Evolutionary conservation across 2,797 vertebrate species (phyloP), one percentile per base, ranked within the genome.

Genomic region (Protonibea diacanthus): DNA sequence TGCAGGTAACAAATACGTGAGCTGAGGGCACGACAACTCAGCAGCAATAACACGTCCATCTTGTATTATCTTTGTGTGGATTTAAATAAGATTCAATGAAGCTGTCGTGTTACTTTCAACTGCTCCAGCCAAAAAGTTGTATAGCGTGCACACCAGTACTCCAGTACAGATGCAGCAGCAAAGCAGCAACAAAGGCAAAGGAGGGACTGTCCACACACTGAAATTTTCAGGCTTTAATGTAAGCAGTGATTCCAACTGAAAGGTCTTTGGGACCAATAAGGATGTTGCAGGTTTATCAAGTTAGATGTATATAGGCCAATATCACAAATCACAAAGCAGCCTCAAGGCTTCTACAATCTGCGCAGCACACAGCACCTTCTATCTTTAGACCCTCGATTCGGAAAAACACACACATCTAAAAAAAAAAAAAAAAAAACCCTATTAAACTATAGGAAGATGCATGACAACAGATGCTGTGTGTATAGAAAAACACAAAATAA

Each of bases 21-120:
- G 40, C 17, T 67, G 23, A 73, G 18, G 23, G 21, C 18, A 55
- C 23, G 74, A 56, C 3, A 10, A 52, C 33, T 51, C 59, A 58
- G 4, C 49, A 71, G 63, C 25, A 64, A 60, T 60, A 45, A 20
- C 33, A 56, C 10, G 47, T 63, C 23, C 45, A 65, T n/a, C 5
- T 20, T 21, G 27, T 10, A 13, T 21, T 12, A 15, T n/a, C 45
- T 23, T 21, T 23, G 6, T 38, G 20, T 21, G 25, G 42, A 15
- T 61, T 58, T 45, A 20, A 44, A 33, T 13, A 11, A 27, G 53
- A 56, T 21, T 47, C 27, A 53, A n/a, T 45, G 40, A 56, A 58
- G 58, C n/a, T 27, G 25, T 21, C 21, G 3, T 38, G 12, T 48
- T 33, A 21, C 44, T 55, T 25, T 40, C 33, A 14, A 65, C 23